Base-by-base conservation (phyloP, 2,797 vertebrate species). In the Meda fulgida region DNA sequence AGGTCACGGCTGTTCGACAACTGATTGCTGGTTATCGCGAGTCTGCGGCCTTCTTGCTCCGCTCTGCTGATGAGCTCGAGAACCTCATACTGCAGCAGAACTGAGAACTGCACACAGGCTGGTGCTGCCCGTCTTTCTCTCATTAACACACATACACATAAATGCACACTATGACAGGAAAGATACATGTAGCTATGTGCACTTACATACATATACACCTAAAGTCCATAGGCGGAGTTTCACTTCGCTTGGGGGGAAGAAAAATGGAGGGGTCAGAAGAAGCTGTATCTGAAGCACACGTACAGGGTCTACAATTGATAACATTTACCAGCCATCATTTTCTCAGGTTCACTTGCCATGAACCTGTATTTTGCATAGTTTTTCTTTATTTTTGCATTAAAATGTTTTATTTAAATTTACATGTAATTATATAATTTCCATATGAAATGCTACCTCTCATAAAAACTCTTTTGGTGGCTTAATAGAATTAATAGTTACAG, bases 71-170 rank as follows among this genome's bases (percentile, higher is more conserved):
- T 2, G 98, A 99, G 97, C 97, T 99, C 93, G 98, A 99, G 93
- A 99, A 98, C 96, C 97, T 99, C 94, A 99, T 99, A 94, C 95
- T 99, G 92, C 98, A 99, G 94, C 98, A 99, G 96, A 99, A 99
- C 96, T 99, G 97, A 99, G 90, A 76, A 76, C 75, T 63, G 31
- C 60, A 78, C 67, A 85, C 77, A 84, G 23, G 67, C 66, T 65
- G 60, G 69, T 85, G 86, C 83, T 85, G 87, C 85, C 55, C 76
- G 46, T 87, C 85, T 83, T n/a, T 67, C 83, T 84, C 81, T 78
- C 69, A 36, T 77, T 60, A 77, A 81, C 16, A 80, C 46, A 81
- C 31, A 65, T 69, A 18, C 38, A 85, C 55, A 85, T 76, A 79
- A 53, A 63, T 73, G 43, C 77, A 85, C 26, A 77, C 70, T 83